Percentiles rank a stretch among this genome's conserved stretches.
Conservation (phyloP, 2,888 invertebrate genomes). For the Drosophila pegasa region DNA sequence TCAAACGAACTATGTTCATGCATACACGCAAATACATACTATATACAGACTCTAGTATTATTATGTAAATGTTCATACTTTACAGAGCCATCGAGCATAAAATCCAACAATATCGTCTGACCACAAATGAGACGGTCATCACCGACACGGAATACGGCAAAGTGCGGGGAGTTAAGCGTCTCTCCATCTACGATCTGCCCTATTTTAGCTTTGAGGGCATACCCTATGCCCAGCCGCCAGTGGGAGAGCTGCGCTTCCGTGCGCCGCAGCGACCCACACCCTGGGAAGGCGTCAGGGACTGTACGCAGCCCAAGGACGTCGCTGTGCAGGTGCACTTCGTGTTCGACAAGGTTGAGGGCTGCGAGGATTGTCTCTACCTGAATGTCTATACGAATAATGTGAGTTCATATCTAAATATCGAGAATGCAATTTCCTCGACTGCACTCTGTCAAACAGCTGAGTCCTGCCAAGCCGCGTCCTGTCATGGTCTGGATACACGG, state of each 20-base stretch:
- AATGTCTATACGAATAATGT: constrained; percentile 85
- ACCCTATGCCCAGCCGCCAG: constrained; percentile 84
- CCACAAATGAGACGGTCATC: constrained; percentile 78
- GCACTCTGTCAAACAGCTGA: constrained; percentile 53
- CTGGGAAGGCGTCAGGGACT: constrained; percentile 85
- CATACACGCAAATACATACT: not conserved
- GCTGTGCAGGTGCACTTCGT: constrained; percentile 82
- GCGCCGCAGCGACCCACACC: constrained; percentile 85
- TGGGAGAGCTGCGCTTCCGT: constrained; percentile 83
- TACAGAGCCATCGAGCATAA: constrained; percentile 80
- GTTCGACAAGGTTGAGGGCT: constrained; percentile 83
- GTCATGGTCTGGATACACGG: constrained; percentile 86
- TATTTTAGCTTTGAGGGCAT: constrained; percentile 84
- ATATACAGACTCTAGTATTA: constrained; percentile 15
- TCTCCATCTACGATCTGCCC: constrained; percentile 78
- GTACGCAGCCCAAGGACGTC: constrained; percentile 79
- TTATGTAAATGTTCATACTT: constrained; percentile 45
- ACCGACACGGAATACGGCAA: constrained; percentile 83
- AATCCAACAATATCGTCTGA: constrained; percentile 78
- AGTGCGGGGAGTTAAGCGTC: constrained; percentile 81
- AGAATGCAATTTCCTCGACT: not conserved
- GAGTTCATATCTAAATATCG: constrained; percentile 32
- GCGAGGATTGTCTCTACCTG: constrained; percentile 86
- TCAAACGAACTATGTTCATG: constrained; percentile 28
- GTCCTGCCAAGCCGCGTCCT: constrained; percentile 79